Percentiles rank a stretch among this genome's conserved stretches.
Conservation (phyloP, 1,140 invertebrate species). For the Brachionus rotundiformis region DNA sequence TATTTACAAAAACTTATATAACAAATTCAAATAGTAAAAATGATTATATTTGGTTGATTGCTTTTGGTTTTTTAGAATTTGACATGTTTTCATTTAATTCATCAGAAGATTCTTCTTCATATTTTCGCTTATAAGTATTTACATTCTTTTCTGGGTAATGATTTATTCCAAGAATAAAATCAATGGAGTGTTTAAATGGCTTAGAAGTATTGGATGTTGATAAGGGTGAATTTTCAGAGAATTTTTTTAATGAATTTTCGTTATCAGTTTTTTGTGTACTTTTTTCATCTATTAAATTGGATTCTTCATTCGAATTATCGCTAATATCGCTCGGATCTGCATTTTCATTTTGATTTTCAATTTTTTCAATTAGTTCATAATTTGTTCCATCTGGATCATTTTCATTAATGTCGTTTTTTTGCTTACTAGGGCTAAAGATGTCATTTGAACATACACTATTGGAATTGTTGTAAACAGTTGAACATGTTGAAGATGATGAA, state of each 20-base stretch:
- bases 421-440: neutral
- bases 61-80: neutral
- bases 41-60: neutral
- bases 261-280: neutral
- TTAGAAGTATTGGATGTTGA: neutral
- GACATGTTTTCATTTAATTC: neutral
- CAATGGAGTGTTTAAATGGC: conserved; percentile 33
- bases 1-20: neutral
- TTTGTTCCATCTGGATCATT: neutral
- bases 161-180: conserved; percentile 21
- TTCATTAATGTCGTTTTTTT: neutral
- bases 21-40: neutral
- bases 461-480: neutral
- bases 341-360: neutral
- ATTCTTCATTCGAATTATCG: neutral
- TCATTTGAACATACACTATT: conserved; percentile 14
- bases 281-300: neutral
- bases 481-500: conserved; percentile 28
- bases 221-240: neutral
- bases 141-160: neutral
- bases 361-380: neutral
- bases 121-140: neutral
- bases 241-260: neutral
- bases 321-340: neutral
- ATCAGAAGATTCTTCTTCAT: neutral